These are phyloP conservation scores for Ectropis grisescens DNA, from an alignment of 1,140 invertebrate genomes.

Conservation along the genomic window DNA sequence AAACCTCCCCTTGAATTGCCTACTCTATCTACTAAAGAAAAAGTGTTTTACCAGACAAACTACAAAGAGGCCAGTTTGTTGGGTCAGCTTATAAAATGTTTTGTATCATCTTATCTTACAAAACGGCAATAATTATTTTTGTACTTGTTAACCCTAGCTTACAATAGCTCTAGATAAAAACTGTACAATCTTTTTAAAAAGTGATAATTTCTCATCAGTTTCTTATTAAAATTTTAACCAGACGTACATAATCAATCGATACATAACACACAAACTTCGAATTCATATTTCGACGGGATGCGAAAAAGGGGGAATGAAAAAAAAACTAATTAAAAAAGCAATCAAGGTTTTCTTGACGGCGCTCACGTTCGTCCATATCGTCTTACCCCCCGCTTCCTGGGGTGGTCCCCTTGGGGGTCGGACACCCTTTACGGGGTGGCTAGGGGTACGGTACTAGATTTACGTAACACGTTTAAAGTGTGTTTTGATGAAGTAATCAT, in stretches of 20 bases:
- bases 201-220: too few relatives aligned
- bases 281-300: slow-evolving; percentile 52
- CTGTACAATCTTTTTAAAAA: too few relatives aligned
- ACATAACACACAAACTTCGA: slow-evolving; percentile 40
- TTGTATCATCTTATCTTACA: too few relatives aligned
- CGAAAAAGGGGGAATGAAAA: slow-evolving; percentile 59
- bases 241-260: slow-evolving; percentile 19
- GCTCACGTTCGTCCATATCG: slow-evolving; percentile 68
- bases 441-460: slow-evolving; percentile 55
- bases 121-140: too few relatives aligned
- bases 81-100: too few relatives aligned
- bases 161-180: too few relatives aligned
- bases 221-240: too few relatives aligned
- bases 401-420: slow-evolving; percentile 24
- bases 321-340: slow-evolving; percentile 69
- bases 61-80: too few relatives aligned
- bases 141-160: too few relatives aligned
- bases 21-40: too few relatives aligned
- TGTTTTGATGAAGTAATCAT: slow-evolving; percentile 70
- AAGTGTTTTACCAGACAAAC: too few relatives aligned
- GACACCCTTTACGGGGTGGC: slow-evolving; percentile 43
- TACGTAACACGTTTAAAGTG: slow-evolving; percentile 70
- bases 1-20: too few relatives aligned
- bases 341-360: slow-evolving; percentile 69
- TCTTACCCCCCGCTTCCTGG: slow-evolving; percentile 54